A percentile compares a stretch with the other conserved stretches of the same genome.
These are phyloP conservation scores for Tribolium castaneum DNA, from an alignment of 1,140 invertebrate genomes.

Conservation along the genomic window DNA sequence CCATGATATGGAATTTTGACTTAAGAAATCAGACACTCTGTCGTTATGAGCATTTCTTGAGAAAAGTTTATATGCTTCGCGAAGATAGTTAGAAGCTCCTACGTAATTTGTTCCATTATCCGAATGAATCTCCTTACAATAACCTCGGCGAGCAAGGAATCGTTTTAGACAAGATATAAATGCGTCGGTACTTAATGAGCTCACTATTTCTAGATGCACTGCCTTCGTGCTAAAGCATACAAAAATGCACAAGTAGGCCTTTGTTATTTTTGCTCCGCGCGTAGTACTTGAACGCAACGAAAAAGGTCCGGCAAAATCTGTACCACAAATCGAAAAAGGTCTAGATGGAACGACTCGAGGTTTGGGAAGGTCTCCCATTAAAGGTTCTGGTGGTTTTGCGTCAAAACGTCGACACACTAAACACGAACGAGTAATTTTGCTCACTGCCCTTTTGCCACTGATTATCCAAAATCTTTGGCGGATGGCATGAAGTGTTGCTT, in stretches of 20 bases:
- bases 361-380: neutral
- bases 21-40: neutral
- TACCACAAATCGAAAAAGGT: constrained; percentile 55
- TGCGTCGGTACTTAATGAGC: constrained; percentile 51
- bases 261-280: constrained; percentile 46
- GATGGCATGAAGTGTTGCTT: constrained; percentile 49
- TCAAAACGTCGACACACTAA: constrained; percentile 49
- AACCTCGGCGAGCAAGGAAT: constrained; percentile 49
- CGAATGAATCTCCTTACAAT: neutral
- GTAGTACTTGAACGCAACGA: constrained; percentile 47
- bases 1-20: neutral
- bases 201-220: constrained; percentile 58
- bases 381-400: constrained; percentile 36
- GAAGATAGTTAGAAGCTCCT: neutral
- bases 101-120: neutral
- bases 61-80: neutral
- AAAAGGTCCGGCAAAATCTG: constrained; percentile 58
- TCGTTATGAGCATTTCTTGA: neutral
- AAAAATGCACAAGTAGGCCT: constrained; percentile 52
- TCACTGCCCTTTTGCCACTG: constrained; percentile 35
- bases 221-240: constrained; percentile 51
- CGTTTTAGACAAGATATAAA: constrained; percentile 55
- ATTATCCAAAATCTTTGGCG: constrained; percentile 50
- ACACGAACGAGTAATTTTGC: constrained; percentile 44
- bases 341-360: neutral